Base-by-base conservation (phyloP, 2,888 invertebrate genomes). In the Lasioglossum leucozonium region DNA sequence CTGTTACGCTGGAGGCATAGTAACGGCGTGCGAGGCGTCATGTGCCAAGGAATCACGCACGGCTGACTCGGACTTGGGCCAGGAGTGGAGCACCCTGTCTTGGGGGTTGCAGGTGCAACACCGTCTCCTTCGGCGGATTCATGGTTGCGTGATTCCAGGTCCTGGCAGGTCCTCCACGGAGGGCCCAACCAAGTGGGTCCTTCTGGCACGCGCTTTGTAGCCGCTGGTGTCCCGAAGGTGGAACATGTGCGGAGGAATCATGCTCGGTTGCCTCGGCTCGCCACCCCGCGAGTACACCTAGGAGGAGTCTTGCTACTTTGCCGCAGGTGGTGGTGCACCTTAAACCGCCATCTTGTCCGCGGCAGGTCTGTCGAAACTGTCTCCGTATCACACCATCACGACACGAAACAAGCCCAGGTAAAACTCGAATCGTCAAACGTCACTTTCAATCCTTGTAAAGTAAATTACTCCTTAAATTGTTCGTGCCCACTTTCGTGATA, bases 51-150 rank as follows among this genome's bases (percentile, higher is more conserved):
- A 95, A 94, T 90, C 91, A 95, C 91, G 95, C 93, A 93, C 92
- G 90, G 91, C 77, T 92, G 92, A 77, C 76, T 34, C 88, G 84
- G 83, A 78, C 67, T 77, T 58, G 40, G 16, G 71, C 77, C 77
- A 79, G 79, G 67, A 51, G 18, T 16, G 78, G 86, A 79, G 86
- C 84, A 86, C 91, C 88, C 92, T 87, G 93, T 94, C 94, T 94
- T 94, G 94, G 94, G 95, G 94, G 94, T 92, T 93, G 94, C 94
- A 94, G 94, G 94, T 94, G 94, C 91, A 89, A 83, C 90, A 90
- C 92, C 91, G 91, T 89, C 82, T 89, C 85, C 86, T 89, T 90
- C 44, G 88, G 93, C 94, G 95, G 95, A 94, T 93, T 94, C 94
- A 95, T 94, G 95, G 91, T 94, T 94, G 94, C 94, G 89, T 94